These are phyloP conservation scores for Drosophila simulans DNA, from an alignment of 1,140 invertebrate species.

Conservation along the genomic window DNA sequence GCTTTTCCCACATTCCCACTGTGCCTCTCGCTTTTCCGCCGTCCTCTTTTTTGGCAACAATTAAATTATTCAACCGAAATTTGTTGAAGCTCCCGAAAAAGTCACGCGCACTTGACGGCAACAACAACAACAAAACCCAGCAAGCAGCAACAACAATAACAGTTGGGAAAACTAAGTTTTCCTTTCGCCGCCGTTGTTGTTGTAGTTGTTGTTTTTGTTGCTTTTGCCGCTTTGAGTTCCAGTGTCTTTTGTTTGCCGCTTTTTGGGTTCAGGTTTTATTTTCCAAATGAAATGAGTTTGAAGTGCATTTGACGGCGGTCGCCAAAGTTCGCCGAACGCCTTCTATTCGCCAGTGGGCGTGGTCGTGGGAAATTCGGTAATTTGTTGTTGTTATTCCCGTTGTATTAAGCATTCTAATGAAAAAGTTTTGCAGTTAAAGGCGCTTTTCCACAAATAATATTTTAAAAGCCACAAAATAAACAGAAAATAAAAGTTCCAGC, in stretches of 20 bases:
- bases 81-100: conserved; percentile 73
- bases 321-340: conserved; percentile 48
- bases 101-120: conserved; percentile 76
- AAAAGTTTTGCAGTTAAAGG: conserved; percentile 80
- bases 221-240: conserved; percentile 38
- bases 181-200: conserved; percentile 35
- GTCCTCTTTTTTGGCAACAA: conserved; percentile 65
- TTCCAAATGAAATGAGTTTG: conserved; percentile 83
- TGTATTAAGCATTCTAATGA: conserved; percentile 78
- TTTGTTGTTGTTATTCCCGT: conserved; percentile 28
- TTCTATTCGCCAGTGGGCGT: conserved; percentile 63
- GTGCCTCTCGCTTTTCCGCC: background rate
- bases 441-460: conserved; percentile 72
- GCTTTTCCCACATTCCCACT: background rate
- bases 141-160: conserved; percentile 39
- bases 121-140: conserved; percentile 33
- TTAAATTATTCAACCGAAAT: conserved; percentile 81
- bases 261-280: conserved; percentile 75
- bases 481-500: conserved; percentile 38
- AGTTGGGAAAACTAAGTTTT: conserved; percentile 63
- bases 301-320: conserved; percentile 76
- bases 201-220: conserved; percentile 30
- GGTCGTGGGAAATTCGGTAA: conserved; percentile 19
- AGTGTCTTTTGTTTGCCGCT: conserved; percentile 70
- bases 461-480: conserved; percentile 73